Evolutionary conservation across 2,888 invertebrate species (phyloP), one percentile per base, ranked within the genome.

Genomic region (Anthophora plumipes): DNA sequence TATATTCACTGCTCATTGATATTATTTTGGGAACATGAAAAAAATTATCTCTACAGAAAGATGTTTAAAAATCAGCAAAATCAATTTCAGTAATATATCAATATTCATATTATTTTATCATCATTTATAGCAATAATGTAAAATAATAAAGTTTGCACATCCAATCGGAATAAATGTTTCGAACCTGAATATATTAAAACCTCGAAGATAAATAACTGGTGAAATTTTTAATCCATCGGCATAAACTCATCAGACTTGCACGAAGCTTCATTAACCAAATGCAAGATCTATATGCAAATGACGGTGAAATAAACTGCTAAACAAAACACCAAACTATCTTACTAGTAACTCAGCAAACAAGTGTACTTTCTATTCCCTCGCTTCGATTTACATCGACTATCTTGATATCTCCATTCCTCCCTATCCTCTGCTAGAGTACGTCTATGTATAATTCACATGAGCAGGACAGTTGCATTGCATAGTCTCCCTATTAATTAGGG

Each of bases 401-500:
- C 80, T 59, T 57, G 70, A 73, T 64, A 80, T 80, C 81, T 73
- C 71, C 64, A 68, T 66, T 61, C 60, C 76, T 55, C 31, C 67
- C 73, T 48, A 22, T 52, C 52, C 78, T 31, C 54, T 20, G 61
- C 69, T 72, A 73, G 67, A 77, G 70, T 73, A 84, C 48, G 75
- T 69, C 69, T 77, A 82, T 82, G 86, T 89, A 92, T 93, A 91
- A 92, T 92, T 92, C 90, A 92, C 89, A 85, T 80, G 81, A 84
- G 80, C 84, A 84, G 89, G 92, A 92, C 92, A 92, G 92, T 93
- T 91, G 92, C 92, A 92, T 92, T 89, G 92, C 92, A 90, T 91
- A 90, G 92, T 88, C 90, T 92, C 90, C 91, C 92, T 92, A 92
- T 92, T 93, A 93, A 93, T 93, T 93, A 93, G 91, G 92, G 92